Conservation (phyloP, 2,113 vertebrate genomes). For the Ceyx cyanopectus region DNA sequence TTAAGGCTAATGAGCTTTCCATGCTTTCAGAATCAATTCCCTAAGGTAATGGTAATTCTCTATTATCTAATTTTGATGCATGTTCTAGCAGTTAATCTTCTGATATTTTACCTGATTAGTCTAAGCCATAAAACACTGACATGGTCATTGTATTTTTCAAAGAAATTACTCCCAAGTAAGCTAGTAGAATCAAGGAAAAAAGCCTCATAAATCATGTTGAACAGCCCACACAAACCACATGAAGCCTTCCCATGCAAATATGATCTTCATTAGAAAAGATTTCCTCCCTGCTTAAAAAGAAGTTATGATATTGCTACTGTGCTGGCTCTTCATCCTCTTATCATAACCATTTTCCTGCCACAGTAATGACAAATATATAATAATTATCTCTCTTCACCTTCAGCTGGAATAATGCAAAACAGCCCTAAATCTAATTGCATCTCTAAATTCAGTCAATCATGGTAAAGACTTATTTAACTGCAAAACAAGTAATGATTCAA, state of each 20-base stretch:
- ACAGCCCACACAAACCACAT: neutral
- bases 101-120: neutral
- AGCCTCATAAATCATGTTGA: neutral
- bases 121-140: neutral
- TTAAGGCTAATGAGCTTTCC: neutral
- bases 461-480: neutral
- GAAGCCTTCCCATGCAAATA: neutral
- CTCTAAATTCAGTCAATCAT: constrained; percentile 7
- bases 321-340: neutral
- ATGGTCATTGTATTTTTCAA: neutral
- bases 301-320: neutral
- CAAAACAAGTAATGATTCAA: neutral
- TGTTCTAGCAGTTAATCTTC: neutral
- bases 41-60: neutral
- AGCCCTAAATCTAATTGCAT: constrained; percentile 41
- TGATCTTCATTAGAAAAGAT: neutral
- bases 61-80: neutral
- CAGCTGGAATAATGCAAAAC: constrained; percentile 3
- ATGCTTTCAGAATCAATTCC: neutral
- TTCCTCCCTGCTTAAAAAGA: neutral
- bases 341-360: neutral
- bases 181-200: neutral
- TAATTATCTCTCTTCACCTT: constrained; percentile 48
- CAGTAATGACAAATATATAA: constrained; percentile 24
- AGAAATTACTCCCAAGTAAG: neutral